Evolutionary conservation across 2,113 vertebrate genomes (phyloP), one percentile per base, ranked within the genome.

Genomic region (Lethenteron reissneri): DNA sequence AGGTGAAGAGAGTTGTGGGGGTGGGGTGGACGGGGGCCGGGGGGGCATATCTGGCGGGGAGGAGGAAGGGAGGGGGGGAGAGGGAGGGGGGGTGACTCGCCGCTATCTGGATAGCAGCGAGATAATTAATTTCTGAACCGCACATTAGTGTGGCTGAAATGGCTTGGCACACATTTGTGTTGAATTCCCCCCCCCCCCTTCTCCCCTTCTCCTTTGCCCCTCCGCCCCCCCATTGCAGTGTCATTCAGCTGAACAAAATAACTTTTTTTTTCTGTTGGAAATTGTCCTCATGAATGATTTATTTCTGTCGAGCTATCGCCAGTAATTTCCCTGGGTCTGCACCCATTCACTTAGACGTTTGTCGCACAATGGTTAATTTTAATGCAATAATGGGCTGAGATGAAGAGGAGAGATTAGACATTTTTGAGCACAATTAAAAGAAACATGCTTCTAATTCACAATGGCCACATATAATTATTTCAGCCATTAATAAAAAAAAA

Each of bases 391-490:
- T 97, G 92, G 91, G 88, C 91, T 94, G 88, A 96, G 94, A 99
- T 99, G 90, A 88, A 89, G 87, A 41, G 88, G 83, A 83, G 85
- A 87, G 94, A 99, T 99, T 99, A 97, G 91, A 90, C 94, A 88
- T 96, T 96, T 99, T 97, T 95, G 95, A 41, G 90, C 90, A 97
- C 94, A 99, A 99, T 99, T 99, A 99, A 99, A 99, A 92, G 91
- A 95, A 99, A 99, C 94, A 95, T 97, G 97, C 90, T 97, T 91
- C 90, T 96, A 88, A 95, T 95, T 95, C 89, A 99, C 94, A 99
- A 99, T 95, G 88, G 94, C 84, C 89, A 88, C 92, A 88, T 41
- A 83, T 99, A 99, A 99, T 99, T 99, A 99, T 99, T 99, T 99
- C 91, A 97, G 92, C 94, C 94, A 97, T 97, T 99, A 99, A 99